These are phyloP conservation scores for Malurus alboscapulatus DNA, from an alignment of 2,113 vertebrate genomes.

Conservation along the genomic window DNA sequence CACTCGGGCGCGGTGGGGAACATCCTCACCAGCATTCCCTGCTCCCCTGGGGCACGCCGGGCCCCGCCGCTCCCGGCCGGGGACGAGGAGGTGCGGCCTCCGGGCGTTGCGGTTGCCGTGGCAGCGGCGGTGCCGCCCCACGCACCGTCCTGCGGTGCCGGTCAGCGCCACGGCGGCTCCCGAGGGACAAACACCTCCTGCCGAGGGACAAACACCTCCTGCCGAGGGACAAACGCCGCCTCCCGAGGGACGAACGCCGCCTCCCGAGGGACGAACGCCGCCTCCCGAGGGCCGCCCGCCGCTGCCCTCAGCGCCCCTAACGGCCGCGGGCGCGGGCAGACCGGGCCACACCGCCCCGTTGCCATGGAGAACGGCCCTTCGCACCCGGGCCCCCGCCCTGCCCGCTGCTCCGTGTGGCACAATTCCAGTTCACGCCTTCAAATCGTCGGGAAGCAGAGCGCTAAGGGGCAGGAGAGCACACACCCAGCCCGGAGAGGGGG, in stretches of 20 bases:
- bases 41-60: background rate
- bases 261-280: background rate
- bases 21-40: background rate
- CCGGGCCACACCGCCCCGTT: background rate
- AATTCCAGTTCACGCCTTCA: fast-evolving
- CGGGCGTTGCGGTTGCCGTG: constrained; percentile 3
- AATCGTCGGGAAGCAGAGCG: background rate
- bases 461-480: fast-evolving
- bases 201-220: background rate
- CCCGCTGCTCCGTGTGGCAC: background rate
- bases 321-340: background rate
- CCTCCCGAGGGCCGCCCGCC: background rate
- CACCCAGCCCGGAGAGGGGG: background rate
- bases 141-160: fast-evolving
- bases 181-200: background rate
- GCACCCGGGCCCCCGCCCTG: fast-evolving
- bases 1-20: fast-evolving
- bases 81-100: background rate
- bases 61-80: background rate
- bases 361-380: background rate
- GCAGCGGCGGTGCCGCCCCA: background rate
- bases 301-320: too few species aligned
- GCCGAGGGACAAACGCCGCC: background rate
- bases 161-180: background rate
- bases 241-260: background rate